Evolutionary conservation across 92 coral and sea anemone genomes (phyloP), one percentile per base, ranked within the genome.

Genomic region (Montipora capitata): DNA sequence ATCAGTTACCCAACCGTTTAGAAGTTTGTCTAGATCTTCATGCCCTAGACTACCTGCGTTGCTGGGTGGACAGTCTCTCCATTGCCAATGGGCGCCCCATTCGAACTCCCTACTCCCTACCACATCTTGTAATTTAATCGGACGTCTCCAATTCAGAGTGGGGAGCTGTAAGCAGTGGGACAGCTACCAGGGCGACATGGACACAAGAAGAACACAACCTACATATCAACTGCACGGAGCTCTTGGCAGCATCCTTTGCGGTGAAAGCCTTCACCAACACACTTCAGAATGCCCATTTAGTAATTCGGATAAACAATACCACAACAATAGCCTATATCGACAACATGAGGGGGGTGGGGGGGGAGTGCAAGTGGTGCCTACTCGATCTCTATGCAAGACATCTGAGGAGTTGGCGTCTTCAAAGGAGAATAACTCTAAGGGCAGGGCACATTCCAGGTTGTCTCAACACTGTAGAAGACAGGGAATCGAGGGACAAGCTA

Each of bases 191-290:
- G 76, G 77, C 44, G 20, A 81, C 86, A 42, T 81, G 86, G 86
- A 13, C 76, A 7, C 63, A n/a, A 3, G 18, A 40, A n/a, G 86
- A 81, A 67, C 17, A 64, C 63, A 16, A 52, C 3, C 77, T 81
- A 17, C 86, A 81, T 77, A 81, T 81, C 40, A 81, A 81, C 18
- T 81, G 86, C 74, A 13, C 17, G 74, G 86, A 81, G 49, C 69
- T 81, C 77, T 77, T 81, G n/a, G 86, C 86, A 67, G 86, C 86
- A 14, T 48, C 82, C 52, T 89, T 57, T 76, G 83, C 92, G 35
- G 66, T 89, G 67, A 83, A 89, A 12, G 82, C 89, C 42, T 89
- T 89, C 76, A 61, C 67, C 71, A 89, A 83, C 40, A 9, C 57
- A 80, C 70, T 70, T 5, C 3, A 35, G 67, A 49, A 68, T 52